Evolutionary conservation across 1,140 invertebrate genomes (phyloP).

Genomic region (Zaprionus ghesquierei): DNA sequence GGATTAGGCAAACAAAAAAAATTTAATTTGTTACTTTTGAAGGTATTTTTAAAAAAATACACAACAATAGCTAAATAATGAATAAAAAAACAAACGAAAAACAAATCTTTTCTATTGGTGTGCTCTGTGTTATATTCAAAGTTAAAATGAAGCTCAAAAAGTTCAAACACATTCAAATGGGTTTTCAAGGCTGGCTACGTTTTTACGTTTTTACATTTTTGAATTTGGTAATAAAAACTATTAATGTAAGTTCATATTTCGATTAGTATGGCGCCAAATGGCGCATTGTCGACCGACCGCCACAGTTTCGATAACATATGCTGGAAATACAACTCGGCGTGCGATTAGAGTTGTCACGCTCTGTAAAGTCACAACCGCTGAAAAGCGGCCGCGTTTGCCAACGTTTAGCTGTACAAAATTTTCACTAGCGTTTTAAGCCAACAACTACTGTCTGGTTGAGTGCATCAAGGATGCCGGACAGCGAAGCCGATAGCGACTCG

Average conservation of each 20-base stretch:
- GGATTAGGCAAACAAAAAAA: background rate
- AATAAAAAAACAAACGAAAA: background rate
- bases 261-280: background rate
- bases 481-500: constrained; percentile 63
- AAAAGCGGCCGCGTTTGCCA: constrained; percentile 51
- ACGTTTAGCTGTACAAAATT: constrained; percentile 54
- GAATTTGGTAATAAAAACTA: background rate
- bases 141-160: background rate
- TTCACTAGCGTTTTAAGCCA: constrained; percentile 29
- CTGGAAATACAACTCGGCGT: constrained; percentile 1
- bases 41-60: background rate
- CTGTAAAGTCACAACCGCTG: constrained; percentile 7
- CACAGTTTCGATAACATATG: background rate
- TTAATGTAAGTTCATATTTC: background rate
- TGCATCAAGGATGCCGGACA: constrained; percentile 49
- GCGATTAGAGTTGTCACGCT: constrained; percentile 17
- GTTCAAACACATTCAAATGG: background rate
- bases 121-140: background rate
- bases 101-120: background rate
- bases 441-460: constrained; percentile 7
- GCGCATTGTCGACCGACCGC: background rate
- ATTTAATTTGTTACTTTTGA: background rate
- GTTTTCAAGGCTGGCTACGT: background rate
- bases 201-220: background rate
- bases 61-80: background rate